Conservation (phyloP, 2,113 vertebrate species). For the Carassius gibelio region DNA sequence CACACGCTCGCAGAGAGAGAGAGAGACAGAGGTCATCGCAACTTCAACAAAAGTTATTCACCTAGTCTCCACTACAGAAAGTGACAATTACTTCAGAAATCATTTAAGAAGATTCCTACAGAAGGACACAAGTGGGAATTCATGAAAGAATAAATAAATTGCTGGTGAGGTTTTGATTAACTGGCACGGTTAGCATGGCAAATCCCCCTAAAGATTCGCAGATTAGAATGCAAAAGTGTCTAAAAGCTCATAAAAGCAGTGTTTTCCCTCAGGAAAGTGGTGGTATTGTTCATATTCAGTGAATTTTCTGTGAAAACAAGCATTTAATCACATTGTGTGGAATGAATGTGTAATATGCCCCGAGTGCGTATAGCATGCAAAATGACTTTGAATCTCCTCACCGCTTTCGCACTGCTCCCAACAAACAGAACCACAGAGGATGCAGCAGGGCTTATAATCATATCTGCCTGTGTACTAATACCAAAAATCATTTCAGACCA, state of each 20-base stretch:
- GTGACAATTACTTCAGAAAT: constrained; percentile 48
- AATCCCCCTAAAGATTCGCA: constrained; percentile 52
- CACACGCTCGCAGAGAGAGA: not conserved
- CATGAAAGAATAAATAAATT: constrained; percentile 24
- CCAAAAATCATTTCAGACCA: not conserved
- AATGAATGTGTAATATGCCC: constrained; percentile 48
- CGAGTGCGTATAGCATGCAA: constrained; percentile 32
- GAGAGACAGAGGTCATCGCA: constrained; percentile 50
- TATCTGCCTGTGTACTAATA: constrained; percentile 3
- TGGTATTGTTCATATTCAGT: constrained; percentile 51
- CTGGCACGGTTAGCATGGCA: constrained; percentile 35
- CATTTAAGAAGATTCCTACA: constrained; percentile 48
- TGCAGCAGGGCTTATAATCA: not conserved
- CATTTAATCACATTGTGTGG: constrained; percentile 56
- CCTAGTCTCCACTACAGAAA: constrained; percentile 35
- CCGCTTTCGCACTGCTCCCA: not conserved
- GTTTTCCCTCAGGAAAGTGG: constrained; percentile 49
- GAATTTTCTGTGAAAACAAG: constrained; percentile 57
- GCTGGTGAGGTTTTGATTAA: constrained; percentile 42
- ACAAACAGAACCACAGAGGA: not conserved
- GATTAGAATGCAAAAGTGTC: constrained; percentile 42
- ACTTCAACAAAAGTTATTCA: constrained; percentile 53
- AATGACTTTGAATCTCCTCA: not conserved
- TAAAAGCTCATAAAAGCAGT: constrained; percentile 46
- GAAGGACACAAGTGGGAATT: constrained; percentile 37